A percentile compares a stretch with the other conserved stretches of the same genome.
Evolutionary conservation across 2,113 vertebrate species (phyloP).

Genomic region (Gambusia holbrooki): DNA sequence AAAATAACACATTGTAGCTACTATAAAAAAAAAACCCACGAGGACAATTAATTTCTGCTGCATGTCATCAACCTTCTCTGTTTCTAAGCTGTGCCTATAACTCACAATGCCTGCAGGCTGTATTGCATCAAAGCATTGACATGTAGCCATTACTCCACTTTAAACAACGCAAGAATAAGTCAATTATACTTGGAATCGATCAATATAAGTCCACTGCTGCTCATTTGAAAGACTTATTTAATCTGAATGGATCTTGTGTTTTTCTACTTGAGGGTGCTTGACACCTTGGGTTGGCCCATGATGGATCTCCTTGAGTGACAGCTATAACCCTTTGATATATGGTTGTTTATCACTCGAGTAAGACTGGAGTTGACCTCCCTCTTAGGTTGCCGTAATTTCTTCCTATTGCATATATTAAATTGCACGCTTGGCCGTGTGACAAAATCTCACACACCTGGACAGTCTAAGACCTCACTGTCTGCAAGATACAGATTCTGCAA

Average conservation of each 20-base stretch:
- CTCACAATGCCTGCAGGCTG: constrained; percentile 40
- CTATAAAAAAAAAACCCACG: not conserved
- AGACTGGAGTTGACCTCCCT: constrained; percentile 48
- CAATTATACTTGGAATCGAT: constrained; percentile 73
- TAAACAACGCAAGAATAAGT: constrained; percentile 70
- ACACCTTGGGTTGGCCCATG: constrained; percentile 25
- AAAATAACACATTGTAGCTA: not conserved
- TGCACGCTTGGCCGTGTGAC: constrained; percentile 6
- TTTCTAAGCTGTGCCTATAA: constrained; percentile 25
- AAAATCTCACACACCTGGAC: constrained; percentile 2
- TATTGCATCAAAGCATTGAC: constrained; percentile 50
- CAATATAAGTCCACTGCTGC: constrained; percentile 59
- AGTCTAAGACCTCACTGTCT: not conserved
- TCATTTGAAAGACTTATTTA: constrained; percentile 70
- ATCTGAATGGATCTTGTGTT: constrained; percentile 54
- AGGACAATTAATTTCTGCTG: constrained; percentile 7
- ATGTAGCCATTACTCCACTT: constrained; percentile 55
- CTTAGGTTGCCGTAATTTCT: constrained; percentile 19
- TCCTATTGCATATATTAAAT: constrained; percentile 38
- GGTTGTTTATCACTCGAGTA: constrained; percentile 50
- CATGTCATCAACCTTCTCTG: constrained; percentile 10
- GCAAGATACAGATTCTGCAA: not conserved
- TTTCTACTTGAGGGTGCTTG: constrained; percentile 23
- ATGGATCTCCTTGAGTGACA: constrained; percentile 60
- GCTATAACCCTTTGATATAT: constrained; percentile 61